A percentile compares a stretch with the other conserved stretches of the same genome.
Evolutionary conservation across 2,797 vertebrate genomes (phyloP).

Genomic region (Catharus ustulatus): DNA sequence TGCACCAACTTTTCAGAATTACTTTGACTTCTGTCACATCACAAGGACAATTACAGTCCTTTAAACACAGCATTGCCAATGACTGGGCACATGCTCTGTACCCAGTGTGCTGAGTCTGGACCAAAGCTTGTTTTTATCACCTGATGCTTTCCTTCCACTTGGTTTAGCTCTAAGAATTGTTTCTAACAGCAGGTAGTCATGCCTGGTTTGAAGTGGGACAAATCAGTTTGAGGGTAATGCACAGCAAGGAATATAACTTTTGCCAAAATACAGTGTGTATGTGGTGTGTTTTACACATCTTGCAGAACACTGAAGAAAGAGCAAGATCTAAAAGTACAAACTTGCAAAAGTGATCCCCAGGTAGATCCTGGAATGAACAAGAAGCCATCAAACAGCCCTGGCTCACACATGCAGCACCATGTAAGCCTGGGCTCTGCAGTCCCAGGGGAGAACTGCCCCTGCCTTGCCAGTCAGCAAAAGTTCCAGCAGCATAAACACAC

Average conservation of each 20-base stretch:
- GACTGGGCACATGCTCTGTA: neutral
- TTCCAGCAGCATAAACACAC: neutral
- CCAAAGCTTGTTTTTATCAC: neutral
- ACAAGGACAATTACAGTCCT: neutral
- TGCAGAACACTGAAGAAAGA: neutral
- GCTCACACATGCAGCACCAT: rapidly evolving
- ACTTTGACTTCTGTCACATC: neutral
- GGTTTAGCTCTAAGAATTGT: neutral
- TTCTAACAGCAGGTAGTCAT: neutral
- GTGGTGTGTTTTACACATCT: neutral
- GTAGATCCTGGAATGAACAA: neutral
- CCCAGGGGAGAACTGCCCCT: neutral
- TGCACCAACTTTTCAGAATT: neutral
- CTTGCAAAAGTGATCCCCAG: neutral
- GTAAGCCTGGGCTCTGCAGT: neutral
- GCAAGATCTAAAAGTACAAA: neutral
- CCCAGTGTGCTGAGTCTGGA: neutral
- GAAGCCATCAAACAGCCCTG: neutral
- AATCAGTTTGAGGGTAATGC: neutral
- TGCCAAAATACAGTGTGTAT: neutral
- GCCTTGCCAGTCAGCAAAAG: neutral
- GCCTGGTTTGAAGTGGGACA: neutral
- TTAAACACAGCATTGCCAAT: neutral
- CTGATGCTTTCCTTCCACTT: neutral
- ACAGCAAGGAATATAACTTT: neutral